These are phyloP conservation scores for Myotis findleyi DNA, from an alignment of 2,797 vertebrate genomes.

Conservation along the genomic window DNA sequence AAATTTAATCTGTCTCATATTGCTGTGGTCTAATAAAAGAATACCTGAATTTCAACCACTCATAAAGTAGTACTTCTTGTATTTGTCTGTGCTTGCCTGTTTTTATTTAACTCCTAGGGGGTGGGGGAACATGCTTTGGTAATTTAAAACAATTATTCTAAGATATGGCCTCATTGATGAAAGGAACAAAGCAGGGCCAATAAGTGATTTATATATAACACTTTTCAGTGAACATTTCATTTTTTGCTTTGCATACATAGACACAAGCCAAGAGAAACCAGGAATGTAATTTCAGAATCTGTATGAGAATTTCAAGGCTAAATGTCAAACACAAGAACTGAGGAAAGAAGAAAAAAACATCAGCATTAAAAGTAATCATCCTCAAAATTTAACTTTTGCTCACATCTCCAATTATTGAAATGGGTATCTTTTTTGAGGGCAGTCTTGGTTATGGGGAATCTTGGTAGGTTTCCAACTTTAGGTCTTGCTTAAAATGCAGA, in stretches of 20 bases:
- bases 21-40: slow-evolving; percentile 1
- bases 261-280: slow-evolving; percentile 52
- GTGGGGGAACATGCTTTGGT: neutral
- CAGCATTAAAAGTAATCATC: neutral
- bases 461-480: neutral
- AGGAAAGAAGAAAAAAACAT: neutral
- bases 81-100: neutral
- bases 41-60: slow-evolving; percentile 24
- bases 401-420: neutral
- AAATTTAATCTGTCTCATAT: slow-evolving; percentile 46
- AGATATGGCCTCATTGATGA: slow-evolving; percentile 47
- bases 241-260: slow-evolving; percentile 7
- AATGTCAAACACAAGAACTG: neutral
- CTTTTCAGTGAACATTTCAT: slow-evolving; percentile 48
- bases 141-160: slow-evolving; percentile 69
- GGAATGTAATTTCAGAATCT: slow-evolving; percentile 11
- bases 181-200: slow-evolving; percentile 28
- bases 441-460: neutral
- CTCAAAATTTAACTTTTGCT: neutral
- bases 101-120: slow-evolving; percentile 46
- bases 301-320: slow-evolving; percentile 27
- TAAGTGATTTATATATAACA: slow-evolving; percentile 44
- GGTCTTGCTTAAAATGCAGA: slow-evolving; percentile 1
- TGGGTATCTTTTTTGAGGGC: neutral
- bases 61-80: neutral